These are phyloP conservation scores for Drosophila asahinai DNA, from an alignment of 1,140 invertebrate genomes.

Conservation along the genomic window DNA sequence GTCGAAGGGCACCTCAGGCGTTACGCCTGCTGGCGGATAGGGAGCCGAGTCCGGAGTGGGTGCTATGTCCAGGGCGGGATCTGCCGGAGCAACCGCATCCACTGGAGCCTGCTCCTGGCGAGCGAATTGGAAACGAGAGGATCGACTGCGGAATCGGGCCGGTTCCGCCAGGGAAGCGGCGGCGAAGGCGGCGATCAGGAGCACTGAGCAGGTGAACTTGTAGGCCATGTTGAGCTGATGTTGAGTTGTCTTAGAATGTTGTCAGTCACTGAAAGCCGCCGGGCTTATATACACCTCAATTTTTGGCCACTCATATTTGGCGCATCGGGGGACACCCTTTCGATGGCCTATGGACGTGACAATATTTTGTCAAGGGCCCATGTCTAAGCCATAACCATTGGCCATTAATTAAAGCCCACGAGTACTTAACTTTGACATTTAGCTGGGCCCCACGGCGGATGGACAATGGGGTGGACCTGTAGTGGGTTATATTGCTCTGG, in stretches of 20 bases:
- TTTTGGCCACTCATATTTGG: constrained; percentile 66
- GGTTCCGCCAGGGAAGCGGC: constrained; percentile 48
- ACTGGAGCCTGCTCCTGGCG: constrained; percentile 64
- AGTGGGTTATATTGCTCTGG: not conserved
- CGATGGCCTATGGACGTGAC: constrained; percentile 62
- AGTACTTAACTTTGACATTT: constrained; percentile 46
- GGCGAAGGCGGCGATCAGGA: constrained; percentile 54
- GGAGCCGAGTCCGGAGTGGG: constrained; percentile 64
- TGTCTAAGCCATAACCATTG: constrained; percentile 64
- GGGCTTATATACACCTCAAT: constrained; percentile 59
- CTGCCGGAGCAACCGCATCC: constrained; percentile 29
- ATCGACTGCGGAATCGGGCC: constrained; percentile 50
- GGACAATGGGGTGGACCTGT: constrained; percentile 9
- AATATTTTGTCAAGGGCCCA: constrained; percentile 80
- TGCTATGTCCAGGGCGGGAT: constrained; percentile 44
- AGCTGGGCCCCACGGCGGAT: constrained; percentile 9
- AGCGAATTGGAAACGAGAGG: constrained; percentile 62
- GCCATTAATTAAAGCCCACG: constrained; percentile 44
- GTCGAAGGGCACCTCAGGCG: constrained; percentile 73
- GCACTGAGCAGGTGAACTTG: constrained; percentile 62
- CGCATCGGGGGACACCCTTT: constrained; percentile 57
- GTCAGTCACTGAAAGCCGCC: constrained; percentile 23
- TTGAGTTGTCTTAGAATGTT: constrained; percentile 69
- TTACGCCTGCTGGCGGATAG: constrained; percentile 76
- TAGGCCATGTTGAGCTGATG: constrained; percentile 68